Evolutionary conservation across 92 coral and sea anemone genomes (phyloP).

Genomic region (Scolanthus callimorphus): DNA sequence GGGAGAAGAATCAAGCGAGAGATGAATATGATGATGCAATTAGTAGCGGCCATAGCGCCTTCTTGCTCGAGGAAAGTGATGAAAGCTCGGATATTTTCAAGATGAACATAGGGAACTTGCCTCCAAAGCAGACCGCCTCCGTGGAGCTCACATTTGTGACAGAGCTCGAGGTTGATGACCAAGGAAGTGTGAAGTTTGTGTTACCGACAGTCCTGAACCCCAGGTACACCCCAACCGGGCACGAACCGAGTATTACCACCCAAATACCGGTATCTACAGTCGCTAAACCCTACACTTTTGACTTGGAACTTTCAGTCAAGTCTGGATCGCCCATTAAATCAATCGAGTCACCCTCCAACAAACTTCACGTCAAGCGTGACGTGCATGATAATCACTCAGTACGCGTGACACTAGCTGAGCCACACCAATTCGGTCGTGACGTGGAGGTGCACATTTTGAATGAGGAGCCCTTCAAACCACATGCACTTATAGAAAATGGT

Average conservation of each 20-base stretch:
- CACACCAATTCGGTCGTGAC: conserved; percentile 49
- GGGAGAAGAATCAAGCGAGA: conserved; percentile 75
- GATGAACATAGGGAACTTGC: conserved; percentile 76
- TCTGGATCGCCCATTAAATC: conserved; percentile 55
- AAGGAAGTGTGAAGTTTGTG: conserved; percentile 74
- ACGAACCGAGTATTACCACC: conserved; percentile 31
- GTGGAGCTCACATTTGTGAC: conserved; percentile 71
- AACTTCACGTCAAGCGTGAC: conserved; percentile 34
- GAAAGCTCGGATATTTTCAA: conserved; percentile 78
- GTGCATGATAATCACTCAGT: conserved; percentile 41
- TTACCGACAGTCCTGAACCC: conserved; percentile 87
- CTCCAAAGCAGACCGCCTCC: conserved; percentile 68
- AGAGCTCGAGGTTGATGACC: conserved; percentile 68
- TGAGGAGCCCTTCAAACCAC: conserved; percentile 50
- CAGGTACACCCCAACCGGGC: conserved; percentile 62
- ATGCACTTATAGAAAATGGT: conserved; percentile 70
- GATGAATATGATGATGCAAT: conserved; percentile 72
- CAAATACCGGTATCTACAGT: conserved; percentile 38
- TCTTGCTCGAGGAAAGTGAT: conserved; percentile 70
- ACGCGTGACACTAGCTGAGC: conserved; percentile 33
- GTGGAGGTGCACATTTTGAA: conserved; percentile 44
- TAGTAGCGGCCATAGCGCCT: conserved; percentile 64
- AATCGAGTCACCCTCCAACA: conserved; percentile 64
- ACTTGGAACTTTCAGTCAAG: conserved; percentile 61
- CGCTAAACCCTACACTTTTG: conserved; percentile 49